Base-by-base conservation (phyloP, 2,113 vertebrate genomes). In the Rhadina sibilatrix region DNA sequence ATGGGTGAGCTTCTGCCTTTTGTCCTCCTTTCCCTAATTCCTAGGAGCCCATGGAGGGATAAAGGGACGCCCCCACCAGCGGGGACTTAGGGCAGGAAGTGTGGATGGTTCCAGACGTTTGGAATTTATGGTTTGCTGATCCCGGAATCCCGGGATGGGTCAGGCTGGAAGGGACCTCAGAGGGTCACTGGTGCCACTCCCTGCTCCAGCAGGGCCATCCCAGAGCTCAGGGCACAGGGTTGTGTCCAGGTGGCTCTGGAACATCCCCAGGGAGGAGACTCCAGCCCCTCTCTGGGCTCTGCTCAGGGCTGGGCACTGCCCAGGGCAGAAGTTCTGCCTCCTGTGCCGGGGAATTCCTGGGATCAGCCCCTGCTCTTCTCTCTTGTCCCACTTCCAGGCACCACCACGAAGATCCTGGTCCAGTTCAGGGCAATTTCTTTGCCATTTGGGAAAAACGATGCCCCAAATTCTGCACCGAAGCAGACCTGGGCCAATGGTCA, bases 311-410 rank as follows among this genome's bases (percentile, higher is more conserved):
- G 44, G 44, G 44, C 44, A 46, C 44, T 40, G 47, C 60, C 49
- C 49, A 64, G 76, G 61, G 61, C 61, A 66, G 50, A 1, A 66
- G 27, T 27, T 81, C 10, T 66, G 63, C 50, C 50, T 37, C 61
- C 33, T 46, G 49, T 15, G 33, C 33, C 8, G 0, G 18, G 52
- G 21, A 44, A 42, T 28, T 53, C 25, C 76, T 54, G 76, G 49
- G 49, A 3, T 82, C 42, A 16, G 1, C 0, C 22, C n/a, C 52
- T 38, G 49, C 38, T 6, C 31, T 0, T 35, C 28, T 2, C 47
- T 42, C 60, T 42, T 4, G 18, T 22, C 4, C 47, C 37, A n/a
- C 1, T 42, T 3, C 47, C n/a, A 37, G 18, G 75, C 30, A 20
- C 10, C 46, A 12, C 13, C 7, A 12, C 12, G 35, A 24, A 40